Base-by-base conservation (phyloP, 2,888 invertebrate genomes). In the Dilophus febrilis region DNA sequence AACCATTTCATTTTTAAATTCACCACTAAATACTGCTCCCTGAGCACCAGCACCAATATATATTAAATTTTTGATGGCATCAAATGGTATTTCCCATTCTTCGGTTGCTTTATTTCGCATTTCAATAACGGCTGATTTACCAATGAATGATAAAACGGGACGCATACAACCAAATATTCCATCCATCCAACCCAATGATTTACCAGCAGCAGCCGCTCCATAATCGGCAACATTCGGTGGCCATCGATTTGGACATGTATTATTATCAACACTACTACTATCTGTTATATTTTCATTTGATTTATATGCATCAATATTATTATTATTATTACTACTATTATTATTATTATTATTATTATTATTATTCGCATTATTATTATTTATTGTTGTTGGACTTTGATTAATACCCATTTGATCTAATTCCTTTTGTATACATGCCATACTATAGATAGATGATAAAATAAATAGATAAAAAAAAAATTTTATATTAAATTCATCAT, bases 41-140 rank as follows among this genome's bases (percentile, higher is more conserved):
- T 97, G 95, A 5, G 94, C 92, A 1, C 97, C 97, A 43, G 88
- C 84, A 1, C 94, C 95, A 40, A 97, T 64, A 77, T 87, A 95
- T 52, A 84, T 74, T 40, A 95, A 66, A 51, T 91, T 85, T 3
- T 64, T 81, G 46, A 97, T 86, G 14, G 76, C 70, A 55, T 94
- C 91, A 61, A 91, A 92, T 2, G 88, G 83, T 45, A 95, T 86
- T 64, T 94, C 92, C 95, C 95, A 95, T 50, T 85, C 79, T 61
- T 90, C 88, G 63, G 64, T 50, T 46, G 56, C 54, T 38, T 53
- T 59, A 48, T 52, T 50, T 50, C 79, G 82, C 44, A 74, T 71
- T 53, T 82, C 84, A 50, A 73, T 72, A 11, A 70, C 70, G 2
- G 74, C 67, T 12, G 79, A 76, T 58, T 84, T 86, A 38, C 82